Conservation (phyloP, 2,888 invertebrate species). For the Cosmia pyralina region DNA sequence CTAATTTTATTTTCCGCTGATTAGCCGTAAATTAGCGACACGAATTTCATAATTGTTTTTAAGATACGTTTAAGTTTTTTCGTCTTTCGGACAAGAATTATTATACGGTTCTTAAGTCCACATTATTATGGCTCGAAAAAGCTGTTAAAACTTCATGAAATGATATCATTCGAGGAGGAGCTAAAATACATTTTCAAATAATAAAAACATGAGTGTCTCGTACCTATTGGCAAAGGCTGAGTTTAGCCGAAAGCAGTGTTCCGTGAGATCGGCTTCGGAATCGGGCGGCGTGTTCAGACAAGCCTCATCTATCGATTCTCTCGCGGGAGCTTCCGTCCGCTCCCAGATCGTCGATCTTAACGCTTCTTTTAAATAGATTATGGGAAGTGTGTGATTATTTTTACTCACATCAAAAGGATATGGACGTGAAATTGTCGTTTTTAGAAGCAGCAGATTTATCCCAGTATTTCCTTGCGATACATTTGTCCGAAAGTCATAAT, state of each 20-base stretch:
- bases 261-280: slow-evolving; percentile 76
- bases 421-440: background rate
- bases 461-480: background rate
- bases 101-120: background rate
- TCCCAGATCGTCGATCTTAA: slow-evolving; percentile 25
- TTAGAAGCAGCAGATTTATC: background rate
- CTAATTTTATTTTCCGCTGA: slow-evolving; percentile 28
- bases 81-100: background rate
- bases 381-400: slow-evolving; percentile 7
- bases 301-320: slow-evolving; percentile 69
- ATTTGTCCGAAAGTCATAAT: background rate
- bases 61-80: background rate
- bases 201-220: slow-evolving; percentile 44
- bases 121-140: background rate
- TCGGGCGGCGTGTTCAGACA: slow-evolving; percentile 63
- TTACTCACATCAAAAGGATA: slow-evolving; percentile 16
- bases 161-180: background rate
- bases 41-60: slow-evolving; percentile 5
- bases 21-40: slow-evolving; percentile 20
- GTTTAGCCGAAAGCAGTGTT: slow-evolving; percentile 77
- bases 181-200: slow-evolving; percentile 8
- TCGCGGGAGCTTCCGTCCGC: slow-evolving; percentile 46
- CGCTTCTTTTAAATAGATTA: slow-evolving; percentile 27
- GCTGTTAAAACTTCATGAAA: background rate
- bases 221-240: slow-evolving; percentile 61